Conservation (phyloP, 2,797 vertebrate species). For the Melanotaenia nigrans region DNA sequence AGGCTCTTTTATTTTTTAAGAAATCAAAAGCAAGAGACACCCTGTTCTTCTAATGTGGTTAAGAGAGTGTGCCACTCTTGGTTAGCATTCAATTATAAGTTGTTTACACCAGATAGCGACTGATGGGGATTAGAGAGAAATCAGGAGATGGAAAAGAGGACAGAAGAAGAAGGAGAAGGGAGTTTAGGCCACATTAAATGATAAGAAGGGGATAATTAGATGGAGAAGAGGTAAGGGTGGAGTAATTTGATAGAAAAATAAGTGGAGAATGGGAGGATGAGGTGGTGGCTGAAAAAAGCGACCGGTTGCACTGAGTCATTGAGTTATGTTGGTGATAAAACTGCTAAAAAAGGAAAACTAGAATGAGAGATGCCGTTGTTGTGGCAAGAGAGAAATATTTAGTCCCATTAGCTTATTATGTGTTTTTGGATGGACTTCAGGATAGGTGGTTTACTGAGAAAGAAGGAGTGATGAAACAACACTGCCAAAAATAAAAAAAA, state of each 20-base stretch:
- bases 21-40: constrained; percentile 44
- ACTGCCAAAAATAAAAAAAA: neutral
- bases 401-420: constrained; percentile 49
- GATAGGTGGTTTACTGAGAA: constrained; percentile 23
- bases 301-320: constrained; percentile 49
- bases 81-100: constrained; percentile 51
- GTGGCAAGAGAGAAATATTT: constrained; percentile 48
- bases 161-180: constrained; percentile 1
- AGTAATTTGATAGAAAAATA: constrained; percentile 10
- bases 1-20: constrained; percentile 11
- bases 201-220: constrained; percentile 21
- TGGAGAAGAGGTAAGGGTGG: constrained; percentile 32
- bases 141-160: constrained; percentile 10
- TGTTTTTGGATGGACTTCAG: constrained; percentile 34
- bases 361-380: constrained; percentile 50
- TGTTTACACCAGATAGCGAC: constrained; percentile 48
- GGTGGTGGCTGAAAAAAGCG: constrained; percentile 34
- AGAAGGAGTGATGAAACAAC: constrained; percentile 2
- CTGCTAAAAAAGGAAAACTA: constrained; percentile 35
- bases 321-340: constrained; percentile 69
- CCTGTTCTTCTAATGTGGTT: constrained; percentile 33
- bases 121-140: constrained; percentile 11
- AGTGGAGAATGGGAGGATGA: constrained; percentile 22
- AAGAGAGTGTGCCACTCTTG: constrained; percentile 12
- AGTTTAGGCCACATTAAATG: constrained; percentile 41